Percentiles rank a stretch among this genome's conserved stretches.
Conservation (phyloP, 2,888 invertebrate species). For the Chrysolina americana region DNA sequence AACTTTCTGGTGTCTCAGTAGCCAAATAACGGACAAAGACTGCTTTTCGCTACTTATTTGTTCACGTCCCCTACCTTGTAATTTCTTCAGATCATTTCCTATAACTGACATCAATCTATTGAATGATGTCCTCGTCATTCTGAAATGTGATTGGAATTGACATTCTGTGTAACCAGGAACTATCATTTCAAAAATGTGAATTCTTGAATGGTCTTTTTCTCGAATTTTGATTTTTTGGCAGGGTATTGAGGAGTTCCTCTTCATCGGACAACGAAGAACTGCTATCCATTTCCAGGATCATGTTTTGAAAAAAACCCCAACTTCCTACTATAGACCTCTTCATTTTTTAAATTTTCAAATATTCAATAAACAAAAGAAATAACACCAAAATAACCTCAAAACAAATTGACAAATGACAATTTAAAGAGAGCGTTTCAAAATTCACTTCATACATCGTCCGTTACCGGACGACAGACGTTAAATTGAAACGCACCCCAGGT, state of each 20-base stretch:
- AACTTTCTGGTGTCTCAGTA: constrained; percentile 22
- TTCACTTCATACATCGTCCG: too few relatives aligned
- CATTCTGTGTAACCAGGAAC: constrained; percentile 10
- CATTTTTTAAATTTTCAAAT: not conserved
- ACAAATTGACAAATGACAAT: too few relatives aligned
- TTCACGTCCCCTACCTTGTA: constrained; percentile 12
- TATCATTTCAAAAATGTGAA: constrained; percentile 8
- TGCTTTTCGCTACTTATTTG: constrained; percentile 5
- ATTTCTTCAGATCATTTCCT: constrained; percentile 12
- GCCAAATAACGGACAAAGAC: constrained; percentile 12
- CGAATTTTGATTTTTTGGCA: constrained; percentile 3
- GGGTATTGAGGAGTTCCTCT: constrained; percentile 7
- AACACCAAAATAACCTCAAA: too few relatives aligned
- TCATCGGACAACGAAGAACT: constrained; percentile 17
- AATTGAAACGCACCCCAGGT: too few relatives aligned
- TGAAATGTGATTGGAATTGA: constrained; percentile 12
- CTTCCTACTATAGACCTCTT: constrained; percentile 15
- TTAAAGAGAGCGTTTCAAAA: too few relatives aligned
- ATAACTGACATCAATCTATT: constrained; percentile 14
- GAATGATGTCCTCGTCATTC: constrained; percentile 19
- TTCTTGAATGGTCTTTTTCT: constrained; percentile 1
- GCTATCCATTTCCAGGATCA: constrained; percentile 6
- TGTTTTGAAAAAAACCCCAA: not conserved
- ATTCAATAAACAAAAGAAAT: too few relatives aligned
- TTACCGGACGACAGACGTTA: too few relatives aligned